Evolutionary conservation across 1,140 invertebrate genomes (phyloP), one percentile per base, ranked within the genome.

Genomic region (Neoseiulus cucumeris): DNA sequence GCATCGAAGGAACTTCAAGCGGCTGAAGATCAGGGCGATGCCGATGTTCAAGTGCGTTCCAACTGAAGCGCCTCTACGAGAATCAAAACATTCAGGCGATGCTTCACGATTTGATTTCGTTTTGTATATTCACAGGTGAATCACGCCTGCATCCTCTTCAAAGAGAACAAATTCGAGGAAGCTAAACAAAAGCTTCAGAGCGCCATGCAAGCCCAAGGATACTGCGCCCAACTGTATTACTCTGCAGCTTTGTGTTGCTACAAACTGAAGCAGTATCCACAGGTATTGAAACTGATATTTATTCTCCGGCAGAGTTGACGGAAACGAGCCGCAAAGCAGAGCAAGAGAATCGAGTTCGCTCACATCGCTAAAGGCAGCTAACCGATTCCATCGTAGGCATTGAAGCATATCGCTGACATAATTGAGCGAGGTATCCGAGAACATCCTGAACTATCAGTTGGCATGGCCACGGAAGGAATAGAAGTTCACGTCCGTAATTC

Each of bases 401-500:
- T 72, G 22, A 71, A 71, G 64, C 68, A 70, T 44, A 74, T 79
- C 81, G 91, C 88, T 66, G 87, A 95, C 73, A 97, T 98, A 66
- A 95, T 98, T 70, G 92, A 98, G 75, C 82, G 85, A 72, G 95
- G 94, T 17, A 94, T 98, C 68, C 79, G 87, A 67, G 91, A 98
- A 77, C 91, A 98, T 79, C 95, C 95, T 18, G 95, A 98, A 76
- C 77, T 99, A 69, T 90, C 89, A 69, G 92, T 98, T 41, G 95
- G 95, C 0, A 91, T 94, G 83, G 90, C 90, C 72, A 91, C 92
- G n/a, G 95, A 98, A 76, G 92, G 92, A 7, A 90, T 93, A 68
- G 91, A 95, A 79, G 86, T 94, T 2, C 81, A 90, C 70, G 94
- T 98, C 47, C 95, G 94, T 17, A 99, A 98, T 77, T 95, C 93